Percentiles rank a stretch among this genome's conserved stretches.
Evolutionary conservation across 2,113 vertebrate species (phyloP).

Genomic region (Takifugu flavidus): DNA sequence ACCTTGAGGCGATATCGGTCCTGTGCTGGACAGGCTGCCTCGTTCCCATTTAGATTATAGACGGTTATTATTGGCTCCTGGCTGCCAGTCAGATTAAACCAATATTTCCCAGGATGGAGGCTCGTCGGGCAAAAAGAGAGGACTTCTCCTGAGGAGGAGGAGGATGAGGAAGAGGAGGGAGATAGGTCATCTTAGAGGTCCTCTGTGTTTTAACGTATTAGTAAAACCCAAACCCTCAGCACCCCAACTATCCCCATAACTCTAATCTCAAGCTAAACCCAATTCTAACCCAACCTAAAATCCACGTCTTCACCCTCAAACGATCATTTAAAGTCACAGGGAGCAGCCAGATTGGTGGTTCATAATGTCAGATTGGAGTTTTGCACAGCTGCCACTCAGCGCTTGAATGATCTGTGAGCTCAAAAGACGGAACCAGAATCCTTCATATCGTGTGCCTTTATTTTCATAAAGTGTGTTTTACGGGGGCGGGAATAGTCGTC

Average conservation of each 20-base stretch:
- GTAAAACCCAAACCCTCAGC: conserved; percentile 3
- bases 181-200: conserved; percentile 52
- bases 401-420: not conserved
- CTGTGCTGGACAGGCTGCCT: conserved; percentile 39
- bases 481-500: conserved; percentile 47
- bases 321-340: too few relatives aligned
- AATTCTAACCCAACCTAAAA: too few relatives aligned
- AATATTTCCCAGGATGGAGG: conserved; percentile 59
- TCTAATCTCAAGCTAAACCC: too few relatives aligned
- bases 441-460: conserved; percentile 16
- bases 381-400: not conserved
- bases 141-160: conserved; percentile 50
- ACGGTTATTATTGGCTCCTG: conserved; percentile 69
- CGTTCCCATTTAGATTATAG: conserved; percentile 70
- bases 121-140: conserved; percentile 49
- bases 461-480: conserved; percentile 34
- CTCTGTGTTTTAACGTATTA: conserved; percentile 39
- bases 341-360: too few relatives aligned
- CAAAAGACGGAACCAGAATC: conserved; percentile 25
- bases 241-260: too few relatives aligned
- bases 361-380: not conserved
- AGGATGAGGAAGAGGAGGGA: conserved; percentile 39
- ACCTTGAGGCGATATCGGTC: conserved; percentile 68
- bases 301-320: too few relatives aligned
- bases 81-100: conserved; percentile 73